Evolutionary conservation across 2,888 invertebrate species (phyloP), one percentile per base, ranked within the genome.

Genomic region (Standfussiana lucernea): DNA sequence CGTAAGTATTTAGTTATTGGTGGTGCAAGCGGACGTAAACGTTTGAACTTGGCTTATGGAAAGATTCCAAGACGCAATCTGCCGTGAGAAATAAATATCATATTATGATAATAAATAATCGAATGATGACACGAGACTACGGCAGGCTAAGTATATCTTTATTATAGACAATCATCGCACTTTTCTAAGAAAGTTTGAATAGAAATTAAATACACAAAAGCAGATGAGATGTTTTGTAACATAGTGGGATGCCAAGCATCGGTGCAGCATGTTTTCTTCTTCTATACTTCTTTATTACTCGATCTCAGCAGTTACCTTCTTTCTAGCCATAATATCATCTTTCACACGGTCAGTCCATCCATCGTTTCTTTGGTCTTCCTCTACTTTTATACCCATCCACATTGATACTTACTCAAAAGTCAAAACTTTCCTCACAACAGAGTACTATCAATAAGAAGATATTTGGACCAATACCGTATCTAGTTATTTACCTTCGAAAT

Each of bases 361-460:
- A n/a, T n/a, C n/a, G n/a, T n/a, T n/a, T n/a, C n/a, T n/a, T n/a
- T n/a, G n/a, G n/a, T n/a, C n/a, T n/a, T n/a, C n/a, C n/a, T n/a
- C n/a, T n/a, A n/a, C n/a, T n/a, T n/a, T n/a, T n/a, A n/a, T n/a
- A n/a, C n/a, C n/a, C n/a, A n/a, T n/a, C n/a, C n/a, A n/a, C n/a
- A n/a, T n/a, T n/a, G n/a, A n/a, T n/a, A n/a, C n/a, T n/a, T n/a
- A n/a, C n/a, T n/a, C n/a, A n/a, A n/a, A n/a, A n/a, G n/a, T n/a
- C n/a, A n/a, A n/a, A n/a, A n/a, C n/a, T n/a, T n/a, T n/a, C n/a
- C n/a, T n/a, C n/a, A n/a, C n/a, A n/a, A n/a, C n/a, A n/a, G n/a
- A n/a, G 24, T 47, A 21, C 53, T 81, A 71, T 71, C 66, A 67
- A 62, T 37, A 24, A 64, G n/a, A 45, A 62, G 50, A 68, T 82